Conservation (phyloP, 1,140 invertebrate genomes). For the Pseudomyrmex cubaensis region DNA sequence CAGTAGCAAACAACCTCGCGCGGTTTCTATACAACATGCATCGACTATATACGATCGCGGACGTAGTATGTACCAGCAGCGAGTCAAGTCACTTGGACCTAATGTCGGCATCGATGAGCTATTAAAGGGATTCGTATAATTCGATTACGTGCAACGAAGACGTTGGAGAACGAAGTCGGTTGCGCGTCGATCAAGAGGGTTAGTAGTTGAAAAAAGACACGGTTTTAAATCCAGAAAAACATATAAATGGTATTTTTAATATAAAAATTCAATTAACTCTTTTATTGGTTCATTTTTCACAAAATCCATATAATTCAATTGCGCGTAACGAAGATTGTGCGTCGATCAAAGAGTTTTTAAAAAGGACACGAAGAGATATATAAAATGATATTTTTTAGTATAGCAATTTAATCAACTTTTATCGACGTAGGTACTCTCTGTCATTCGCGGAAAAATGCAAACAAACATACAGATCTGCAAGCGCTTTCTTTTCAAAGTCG, state of each 20-base stretch:
- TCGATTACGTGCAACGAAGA: conserved; percentile 70
- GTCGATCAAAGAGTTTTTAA: not conserved
- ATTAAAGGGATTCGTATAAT: conserved; percentile 81
- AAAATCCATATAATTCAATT: conserved; percentile 79
- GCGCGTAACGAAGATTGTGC: conserved; percentile 67
- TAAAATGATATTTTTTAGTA: not conserved
- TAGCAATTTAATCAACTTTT: not conserved
- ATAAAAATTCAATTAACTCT: too few species aligned
- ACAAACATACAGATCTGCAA: too few species aligned
- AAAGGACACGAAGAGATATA: not conserved
- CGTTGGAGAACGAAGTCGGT: too few species aligned
- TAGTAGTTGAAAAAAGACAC: too few species aligned
- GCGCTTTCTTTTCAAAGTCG: too few species aligned
- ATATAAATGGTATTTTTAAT: too few species aligned
- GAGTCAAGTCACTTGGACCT: conserved; percentile 30
- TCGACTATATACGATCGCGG: conserved; percentile 60
- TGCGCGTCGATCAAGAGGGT: too few species aligned
- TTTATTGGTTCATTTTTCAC: too few species aligned
- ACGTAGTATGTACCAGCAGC: conserved; percentile 32
- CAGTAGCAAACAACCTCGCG: conserved; percentile 67
- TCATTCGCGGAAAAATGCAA: not conserved
- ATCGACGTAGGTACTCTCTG: not conserved
- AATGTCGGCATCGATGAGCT: conserved; percentile 63
- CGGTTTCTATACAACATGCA: conserved; percentile 62
- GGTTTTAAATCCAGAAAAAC: too few species aligned